These are phyloP conservation scores for Chrysotoxum bicinctum DNA, from an alignment of 2,888 invertebrate genomes.

Conservation along the genomic window DNA sequence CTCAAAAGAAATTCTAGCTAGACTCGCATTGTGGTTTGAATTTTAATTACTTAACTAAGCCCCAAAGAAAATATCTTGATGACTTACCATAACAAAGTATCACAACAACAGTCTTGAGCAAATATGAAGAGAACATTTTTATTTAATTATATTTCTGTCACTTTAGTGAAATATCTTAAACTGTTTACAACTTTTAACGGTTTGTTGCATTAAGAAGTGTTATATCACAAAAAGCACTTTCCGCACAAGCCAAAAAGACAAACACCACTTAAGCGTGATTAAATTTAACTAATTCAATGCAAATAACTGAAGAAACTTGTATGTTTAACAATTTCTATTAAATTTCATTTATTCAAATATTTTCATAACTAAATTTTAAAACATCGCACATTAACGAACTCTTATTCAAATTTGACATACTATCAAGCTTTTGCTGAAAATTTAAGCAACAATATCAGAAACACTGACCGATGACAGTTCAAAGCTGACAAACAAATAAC, in stretches of 20 bases:
- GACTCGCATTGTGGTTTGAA: not conserved
- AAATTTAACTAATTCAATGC: slow-evolving; percentile 6
- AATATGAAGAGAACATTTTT: slow-evolving; percentile 41
- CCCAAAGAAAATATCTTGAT: not conserved
- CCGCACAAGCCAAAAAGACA: slow-evolving; percentile 2
- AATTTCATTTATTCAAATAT: slow-evolving; percentile 23
- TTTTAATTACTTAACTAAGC: not conserved
- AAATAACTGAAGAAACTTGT: slow-evolving; percentile 12
- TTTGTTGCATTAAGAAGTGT: slow-evolving; percentile 37
- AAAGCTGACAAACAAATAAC: slow-evolving; percentile 4
- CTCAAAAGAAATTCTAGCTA: slow-evolving; percentile 17
- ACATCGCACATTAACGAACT: slow-evolving; percentile 20
- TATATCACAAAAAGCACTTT: slow-evolving; percentile 16
- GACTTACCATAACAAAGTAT: slow-evolving; percentile 60
- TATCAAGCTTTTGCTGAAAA: slow-evolving; percentile 33
- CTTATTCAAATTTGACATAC: slow-evolving; percentile 36
- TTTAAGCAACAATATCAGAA: not conserved
- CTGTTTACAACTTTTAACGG: slow-evolving; percentile 37
- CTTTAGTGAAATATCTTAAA: not conserved
- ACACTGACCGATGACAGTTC: slow-evolving; percentile 19
- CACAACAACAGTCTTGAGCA: slow-evolving; percentile 46
- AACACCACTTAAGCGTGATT: slow-evolving; percentile 10
- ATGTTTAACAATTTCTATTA: slow-evolving; percentile 5
- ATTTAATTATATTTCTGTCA: not conserved
- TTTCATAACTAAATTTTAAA: slow-evolving; percentile 28